Evolutionary conservation across 1,140 invertebrate genomes (phyloP).

Genomic region (Aporrectodea caliginosa): DNA sequence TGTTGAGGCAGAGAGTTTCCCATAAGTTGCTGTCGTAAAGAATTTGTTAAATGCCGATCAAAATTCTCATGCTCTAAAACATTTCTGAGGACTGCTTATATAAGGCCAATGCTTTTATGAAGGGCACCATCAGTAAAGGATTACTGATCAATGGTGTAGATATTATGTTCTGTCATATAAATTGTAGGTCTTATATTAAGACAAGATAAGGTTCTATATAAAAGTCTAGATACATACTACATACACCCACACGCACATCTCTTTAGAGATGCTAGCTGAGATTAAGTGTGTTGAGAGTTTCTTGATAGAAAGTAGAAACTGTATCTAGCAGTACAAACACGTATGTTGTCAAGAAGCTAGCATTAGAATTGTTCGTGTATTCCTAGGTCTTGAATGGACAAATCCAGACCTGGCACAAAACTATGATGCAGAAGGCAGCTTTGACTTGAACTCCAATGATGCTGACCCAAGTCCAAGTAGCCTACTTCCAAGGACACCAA

Average conservation of each 20-base stretch:
- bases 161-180: no score
- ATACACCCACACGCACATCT: no score
- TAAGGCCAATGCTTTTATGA: no score
- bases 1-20: conserved; percentile 34
- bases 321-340: conserved; percentile 24
- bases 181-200: not conserved
- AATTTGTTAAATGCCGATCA: not conserved
- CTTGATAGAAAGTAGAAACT: not conserved
- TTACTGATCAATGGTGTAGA: no score
- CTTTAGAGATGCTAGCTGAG: no score
- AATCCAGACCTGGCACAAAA: conserved; percentile 48
- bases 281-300: conserved; percentile 9
- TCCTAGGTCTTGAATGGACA: conserved; percentile 53
- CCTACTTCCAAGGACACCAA: conserved; percentile 25
- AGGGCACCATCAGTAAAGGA: no score
- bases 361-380: no score
- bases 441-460: conserved; percentile 55
- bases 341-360: no score
- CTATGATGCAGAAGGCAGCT: conserved; percentile 53
- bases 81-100: no score
- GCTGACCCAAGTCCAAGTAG: conserved; percentile 50
- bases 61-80: no score
- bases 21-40: not conserved
- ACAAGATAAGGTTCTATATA: not conserved
- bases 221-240: conserved; percentile 8